These are phyloP conservation scores for Iguana delicatissima DNA, from an alignment of 2,797 vertebrate genomes.

Conservation along the genomic window DNA sequence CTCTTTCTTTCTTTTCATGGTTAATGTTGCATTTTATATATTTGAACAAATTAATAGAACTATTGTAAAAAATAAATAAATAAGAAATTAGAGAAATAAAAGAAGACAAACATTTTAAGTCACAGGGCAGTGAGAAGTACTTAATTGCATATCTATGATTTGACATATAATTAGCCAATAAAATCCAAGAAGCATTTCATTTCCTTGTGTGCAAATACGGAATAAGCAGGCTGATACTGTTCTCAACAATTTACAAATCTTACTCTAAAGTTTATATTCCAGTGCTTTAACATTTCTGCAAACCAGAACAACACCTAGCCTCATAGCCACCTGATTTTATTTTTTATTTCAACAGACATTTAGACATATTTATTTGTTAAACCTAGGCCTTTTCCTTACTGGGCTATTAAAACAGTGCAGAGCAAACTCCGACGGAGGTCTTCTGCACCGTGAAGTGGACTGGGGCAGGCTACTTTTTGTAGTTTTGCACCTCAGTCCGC, in stretches of 20 bases:
- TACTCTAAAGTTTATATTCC: constrained; percentile 30
- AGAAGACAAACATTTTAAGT: constrained; percentile 64
- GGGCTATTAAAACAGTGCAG: too few relatives aligned
- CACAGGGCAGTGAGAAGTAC: constrained; percentile 62
- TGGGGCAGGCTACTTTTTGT: too few relatives aligned
- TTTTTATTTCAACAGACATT: constrained; percentile 36
- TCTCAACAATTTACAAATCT: constrained; percentile 56
- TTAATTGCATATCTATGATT: constrained; percentile 63
- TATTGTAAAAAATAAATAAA: not conserved
- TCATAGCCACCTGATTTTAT: constrained; percentile 47
- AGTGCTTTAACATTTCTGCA: constrained; percentile 36
- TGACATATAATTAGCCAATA: constrained; percentile 66
- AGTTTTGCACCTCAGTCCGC: too few relatives aligned
- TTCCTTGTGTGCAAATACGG: constrained; percentile 52
- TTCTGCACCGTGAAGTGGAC: too few relatives aligned
- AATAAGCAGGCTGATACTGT: constrained; percentile 54
- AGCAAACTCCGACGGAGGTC: too few relatives aligned
- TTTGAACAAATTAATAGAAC: too few relatives aligned
- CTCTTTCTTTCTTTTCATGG: too few relatives aligned
- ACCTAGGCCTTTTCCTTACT: too few relatives aligned
- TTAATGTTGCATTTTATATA: too few relatives aligned
- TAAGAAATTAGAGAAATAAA: constrained; percentile 70
- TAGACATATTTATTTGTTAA: constrained; percentile 37
- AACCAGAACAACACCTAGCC: constrained; percentile 36
- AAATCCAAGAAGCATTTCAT: constrained; percentile 64